Evolutionary conservation across 2,113 vertebrate genomes (phyloP).

Genomic region (Tauraco erythrolophus): DNA sequence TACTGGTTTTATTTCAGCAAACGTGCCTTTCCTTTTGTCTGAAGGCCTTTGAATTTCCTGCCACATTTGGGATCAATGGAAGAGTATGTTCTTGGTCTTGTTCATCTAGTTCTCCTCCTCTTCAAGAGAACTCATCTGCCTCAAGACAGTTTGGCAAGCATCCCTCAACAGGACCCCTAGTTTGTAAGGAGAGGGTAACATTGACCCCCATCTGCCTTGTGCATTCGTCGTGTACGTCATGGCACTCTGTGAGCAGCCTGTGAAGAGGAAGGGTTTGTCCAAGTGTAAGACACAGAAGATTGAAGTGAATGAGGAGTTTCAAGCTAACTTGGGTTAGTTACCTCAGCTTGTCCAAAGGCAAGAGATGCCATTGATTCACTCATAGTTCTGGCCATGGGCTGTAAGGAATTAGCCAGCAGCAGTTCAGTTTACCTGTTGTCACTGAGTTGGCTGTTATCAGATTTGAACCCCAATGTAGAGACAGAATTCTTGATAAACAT

Average conservation of each 20-base stretch:
- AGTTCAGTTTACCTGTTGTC: background rate
- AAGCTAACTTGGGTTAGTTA: background rate
- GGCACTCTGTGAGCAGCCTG: background rate
- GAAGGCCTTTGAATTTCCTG: conserved; percentile 8
- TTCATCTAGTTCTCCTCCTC: background rate
- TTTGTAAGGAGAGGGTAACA: background rate
- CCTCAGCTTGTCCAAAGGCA: background rate
- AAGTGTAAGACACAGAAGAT: background rate
- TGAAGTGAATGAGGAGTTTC: background rate
- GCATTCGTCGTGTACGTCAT: background rate
- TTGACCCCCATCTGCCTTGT: background rate
- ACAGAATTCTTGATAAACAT: background rate
- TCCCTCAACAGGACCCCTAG: background rate
- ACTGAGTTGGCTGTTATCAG: background rate
- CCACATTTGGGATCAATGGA: background rate
- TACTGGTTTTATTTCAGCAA: conserved; percentile 1
- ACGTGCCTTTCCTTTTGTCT: conserved; percentile 31
- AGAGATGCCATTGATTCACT: background rate
- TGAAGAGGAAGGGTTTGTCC: background rate
- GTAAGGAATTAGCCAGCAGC: background rate
- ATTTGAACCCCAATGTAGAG: background rate
- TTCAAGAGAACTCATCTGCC: background rate
- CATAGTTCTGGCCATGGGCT: background rate
- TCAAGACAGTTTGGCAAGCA: background rate
- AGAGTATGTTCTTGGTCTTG: background rate